These are phyloP conservation scores for Zonotrichia leucophrys DNA, from an alignment of 2,113 vertebrate genomes.

Conservation along the genomic window DNA sequence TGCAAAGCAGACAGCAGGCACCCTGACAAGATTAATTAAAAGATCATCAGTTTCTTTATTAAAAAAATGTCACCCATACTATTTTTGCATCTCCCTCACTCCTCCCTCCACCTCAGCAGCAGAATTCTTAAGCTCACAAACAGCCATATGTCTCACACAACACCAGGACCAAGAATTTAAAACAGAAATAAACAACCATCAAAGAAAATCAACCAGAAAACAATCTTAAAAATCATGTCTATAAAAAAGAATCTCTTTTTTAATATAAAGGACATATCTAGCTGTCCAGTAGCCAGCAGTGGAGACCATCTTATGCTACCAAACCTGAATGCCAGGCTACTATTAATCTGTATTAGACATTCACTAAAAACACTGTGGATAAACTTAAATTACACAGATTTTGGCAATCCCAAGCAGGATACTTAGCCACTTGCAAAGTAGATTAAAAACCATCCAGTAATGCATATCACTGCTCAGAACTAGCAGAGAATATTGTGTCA, in stretches of 20 bases:
- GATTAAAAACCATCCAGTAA: background rate
- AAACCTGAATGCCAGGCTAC: background rate
- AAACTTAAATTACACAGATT: background rate
- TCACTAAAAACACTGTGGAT: background rate
- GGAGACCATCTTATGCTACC: background rate
- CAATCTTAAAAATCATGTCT: background rate
- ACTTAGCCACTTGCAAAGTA: background rate
- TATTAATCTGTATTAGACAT: background rate
- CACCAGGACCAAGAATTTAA: background rate
- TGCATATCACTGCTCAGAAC: background rate
- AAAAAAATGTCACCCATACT: background rate
- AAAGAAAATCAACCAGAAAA: background rate
- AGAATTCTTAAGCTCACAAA: background rate
- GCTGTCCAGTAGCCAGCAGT: background rate
- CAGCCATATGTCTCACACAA: background rate
- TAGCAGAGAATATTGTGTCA: background rate
- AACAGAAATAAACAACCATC: background rate
- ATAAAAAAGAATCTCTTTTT: background rate
- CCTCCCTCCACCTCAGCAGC: background rate
- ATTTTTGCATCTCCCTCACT: background rate
- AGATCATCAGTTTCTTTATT: background rate
- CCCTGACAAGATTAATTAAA: constrained; percentile 30
- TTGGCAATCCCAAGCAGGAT: background rate
- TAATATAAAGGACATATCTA: background rate
- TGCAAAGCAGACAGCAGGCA: background rate